Evolutionary conservation across 2,113 vertebrate species (phyloP), one percentile per base, ranked within the genome.

Genomic region (Perca schrenkii): DNA sequence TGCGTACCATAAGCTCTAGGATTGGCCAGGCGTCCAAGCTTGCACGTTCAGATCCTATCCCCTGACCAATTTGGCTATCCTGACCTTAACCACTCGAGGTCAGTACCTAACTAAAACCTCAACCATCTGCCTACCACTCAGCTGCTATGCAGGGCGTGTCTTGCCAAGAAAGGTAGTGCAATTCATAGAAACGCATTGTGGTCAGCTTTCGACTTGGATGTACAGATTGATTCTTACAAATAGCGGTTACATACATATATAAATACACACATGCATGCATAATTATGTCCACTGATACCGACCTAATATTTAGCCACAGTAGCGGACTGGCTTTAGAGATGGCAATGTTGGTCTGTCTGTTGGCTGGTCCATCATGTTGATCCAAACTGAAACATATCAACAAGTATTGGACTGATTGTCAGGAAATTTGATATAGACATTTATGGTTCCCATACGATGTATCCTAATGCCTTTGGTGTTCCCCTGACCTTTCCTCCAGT

Each of bases 221-320:
- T 70, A 71, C 36, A 22, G 54, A 14, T 53, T 56, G 16, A 49
- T 62, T 34, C 12, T 68, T 84, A 53, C 28, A 66, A 22, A 67
- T 50, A 49, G 53, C 43, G 65, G 22, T 28, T 7, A 58, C 67
- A 66, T 21, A 46, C 10, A 36, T 36, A n/a, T 40, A 61, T 4
- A 34, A 34, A 63, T 2, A 63, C 19, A n/a, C 14, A 17, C 4
- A 53, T 21, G 17, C 13, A 43, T 4, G 1, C 50, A 10, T 28
- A 28, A 40, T 10, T 43, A 43, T 54, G 22, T 19, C 11, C 2
- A 1, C 6, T 64, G 21, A 61, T 71, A 76, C 36, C 66, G 19
- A n/a, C 46, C 25, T 50, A 11, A 58, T 56, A 62, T 67, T 34
- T 17, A 22, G 16, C 6, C 8, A 50, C 2, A 15, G 16, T 43